Evolutionary conservation across 2,888 invertebrate genomes (phyloP).

Genomic region (Dorcus parallelipipedus): DNA sequence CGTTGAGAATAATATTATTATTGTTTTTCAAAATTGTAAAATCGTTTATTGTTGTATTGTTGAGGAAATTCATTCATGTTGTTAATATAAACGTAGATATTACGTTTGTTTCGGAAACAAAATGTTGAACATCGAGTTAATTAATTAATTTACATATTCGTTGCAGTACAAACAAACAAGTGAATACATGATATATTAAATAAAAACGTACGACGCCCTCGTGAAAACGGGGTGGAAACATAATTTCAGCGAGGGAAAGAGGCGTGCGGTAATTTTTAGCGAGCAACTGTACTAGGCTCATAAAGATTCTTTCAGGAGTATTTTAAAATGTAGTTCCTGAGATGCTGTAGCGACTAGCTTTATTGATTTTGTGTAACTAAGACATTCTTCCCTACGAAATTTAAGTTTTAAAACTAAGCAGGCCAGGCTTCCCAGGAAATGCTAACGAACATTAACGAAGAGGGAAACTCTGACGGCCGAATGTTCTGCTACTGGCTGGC

Average conservation of each 20-base stretch:
- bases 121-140: no score
- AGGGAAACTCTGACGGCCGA: not conserved
- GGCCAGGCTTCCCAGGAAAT: conserved; percentile 20
- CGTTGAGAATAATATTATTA: no score
- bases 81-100: no score
- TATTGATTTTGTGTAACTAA: conserved; percentile 52
- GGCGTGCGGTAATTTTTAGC: conserved; percentile 18
- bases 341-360: conserved; percentile 46
- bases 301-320: conserved; percentile 29
- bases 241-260: not conserved
- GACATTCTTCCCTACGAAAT: conserved; percentile 49
- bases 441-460: conserved; percentile 16
- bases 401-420: conserved; percentile 52
- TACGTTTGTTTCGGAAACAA: no score
- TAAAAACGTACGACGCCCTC: no score
- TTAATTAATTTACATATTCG: no score
- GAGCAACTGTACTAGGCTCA: conserved; percentile 20
- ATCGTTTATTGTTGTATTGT: no score
- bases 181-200: no score
- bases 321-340: conserved; percentile 48
- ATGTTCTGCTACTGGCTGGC: not conserved
- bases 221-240: not conserved
- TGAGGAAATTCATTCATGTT: no score
- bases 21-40: no score
- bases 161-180: no score